Evolutionary conservation across 2,888 invertebrate genomes (phyloP).

Genomic region (Chironomus tentans): DNA sequence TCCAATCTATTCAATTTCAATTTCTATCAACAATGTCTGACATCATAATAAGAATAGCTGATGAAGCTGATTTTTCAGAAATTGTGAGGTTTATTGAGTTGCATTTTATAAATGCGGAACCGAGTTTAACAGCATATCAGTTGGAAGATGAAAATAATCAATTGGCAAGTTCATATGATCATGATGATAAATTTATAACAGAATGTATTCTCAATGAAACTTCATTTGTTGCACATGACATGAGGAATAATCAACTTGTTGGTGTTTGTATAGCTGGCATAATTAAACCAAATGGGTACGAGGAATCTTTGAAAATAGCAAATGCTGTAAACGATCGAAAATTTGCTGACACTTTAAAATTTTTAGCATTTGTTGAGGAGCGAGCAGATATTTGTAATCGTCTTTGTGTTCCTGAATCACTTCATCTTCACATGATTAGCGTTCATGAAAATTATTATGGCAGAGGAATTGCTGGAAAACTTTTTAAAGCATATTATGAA

Average conservation of each 20-base stretch:
- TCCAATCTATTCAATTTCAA: no score
- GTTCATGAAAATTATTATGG: not conserved
- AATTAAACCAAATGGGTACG: not conserved
- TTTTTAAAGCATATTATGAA: conserved; percentile 28
- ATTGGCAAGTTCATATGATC: no score
- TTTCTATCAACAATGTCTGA: not conserved
- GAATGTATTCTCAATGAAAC: not conserved
- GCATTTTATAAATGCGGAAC: not conserved
- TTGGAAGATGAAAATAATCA: no score
- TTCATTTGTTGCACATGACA: not conserved
- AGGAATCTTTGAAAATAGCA: not conserved
- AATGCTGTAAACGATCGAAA: not conserved
- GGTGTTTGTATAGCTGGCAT: not conserved
- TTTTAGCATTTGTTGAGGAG: not conserved
- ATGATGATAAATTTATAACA: not conserved
- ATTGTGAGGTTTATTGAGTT: not conserved
- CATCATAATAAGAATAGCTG: not conserved
- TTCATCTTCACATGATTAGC: conserved; percentile 6
- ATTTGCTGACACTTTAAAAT: not conserved
- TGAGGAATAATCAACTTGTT: not conserved
- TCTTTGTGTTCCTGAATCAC: not conserved
- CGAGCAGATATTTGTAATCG: not conserved
- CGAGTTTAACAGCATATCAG: not conserved
- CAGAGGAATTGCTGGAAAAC: not conserved
- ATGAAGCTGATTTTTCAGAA: not conserved